Evolutionary conservation across 2,797 vertebrate species (phyloP), one percentile per base, ranked within the genome.

Genomic region (Poeciliopsis presidionis): DNA sequence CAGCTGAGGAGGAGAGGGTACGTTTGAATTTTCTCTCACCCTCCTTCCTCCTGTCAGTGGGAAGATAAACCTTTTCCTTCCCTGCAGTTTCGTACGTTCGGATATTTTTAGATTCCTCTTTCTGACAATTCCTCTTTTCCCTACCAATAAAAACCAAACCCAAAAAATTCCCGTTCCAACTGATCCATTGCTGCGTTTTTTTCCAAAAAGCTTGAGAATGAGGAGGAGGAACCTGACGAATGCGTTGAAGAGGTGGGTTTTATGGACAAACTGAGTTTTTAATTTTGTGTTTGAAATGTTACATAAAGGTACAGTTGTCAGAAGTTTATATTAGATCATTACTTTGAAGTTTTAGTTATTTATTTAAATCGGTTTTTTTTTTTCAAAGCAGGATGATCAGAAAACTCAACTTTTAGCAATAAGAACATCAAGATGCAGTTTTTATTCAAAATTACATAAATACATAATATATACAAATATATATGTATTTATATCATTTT

Each of bases 1-100:
- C 95, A 41, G 88, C 90, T 74, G 95, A 96, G 90, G 95, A 95
- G 90, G 93, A 95, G 59, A 88, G 83, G 95, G 95, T 96, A 95
- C n/a, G 95, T 95, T 55, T 49, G n/a, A 65, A 61, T 74, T n/a
- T 41, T 67, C 39, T 77, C 25, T 7, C 43, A 16, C 43, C 36
- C 22, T n/a, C 30, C 63, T 65, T 25, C 71, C 74, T 63, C 61
- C 39, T 59, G 33, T 65, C 49, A 74, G 7, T 20, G 43, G 51
- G 74, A 45, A 72, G 47, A 46, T 28, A 55, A 47, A 43, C 53
- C 67, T 81, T 53, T 16, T 47, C 74, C 63, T 30, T 63, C 78
- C 71, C 77, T 5, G 55, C 74, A 46, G 75, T 71, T 28, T 63
- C 33, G 45, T 45, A 25, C 28, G 22, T 41, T 0, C 76, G 39